Percentiles rank a stretch among this genome's conserved stretches.
Conservation (phyloP, 2,113 vertebrate genomes). For the Platichthys flesus region DNA sequence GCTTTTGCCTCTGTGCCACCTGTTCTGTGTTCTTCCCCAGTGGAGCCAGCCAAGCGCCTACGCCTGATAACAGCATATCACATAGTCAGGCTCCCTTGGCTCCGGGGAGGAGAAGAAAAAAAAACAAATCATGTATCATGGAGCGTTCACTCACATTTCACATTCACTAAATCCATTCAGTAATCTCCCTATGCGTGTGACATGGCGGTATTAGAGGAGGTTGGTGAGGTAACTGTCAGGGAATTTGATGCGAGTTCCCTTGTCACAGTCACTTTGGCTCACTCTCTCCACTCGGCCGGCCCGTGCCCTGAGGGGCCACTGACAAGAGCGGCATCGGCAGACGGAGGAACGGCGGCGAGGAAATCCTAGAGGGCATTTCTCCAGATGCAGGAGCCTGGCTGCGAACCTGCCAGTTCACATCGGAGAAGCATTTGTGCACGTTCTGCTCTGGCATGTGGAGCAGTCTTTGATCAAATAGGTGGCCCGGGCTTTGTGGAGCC, state of each 20-base stretch:
- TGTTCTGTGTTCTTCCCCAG: constrained; percentile 51
- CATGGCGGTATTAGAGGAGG: constrained; percentile 59
- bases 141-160: constrained; percentile 65
- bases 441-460: constrained; percentile 43
- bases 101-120: background rate
- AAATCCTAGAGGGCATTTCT: constrained; percentile 45
- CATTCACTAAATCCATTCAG: constrained; percentile 69
- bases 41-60: constrained; percentile 41
- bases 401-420: constrained; percentile 33
- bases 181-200: constrained; percentile 70
- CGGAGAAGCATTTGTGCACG: constrained; percentile 8
- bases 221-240: constrained; percentile 70
- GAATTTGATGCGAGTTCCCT: constrained; percentile 66
- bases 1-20: constrained; percentile 70
- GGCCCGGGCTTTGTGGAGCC: constrained; percentile 65
- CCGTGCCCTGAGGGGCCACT: constrained; percentile 56
- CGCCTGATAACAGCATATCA: constrained; percentile 51
- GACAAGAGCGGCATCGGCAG: constrained; percentile 49
- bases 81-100: constrained; percentile 37
- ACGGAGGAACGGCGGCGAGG: constrained; percentile 24
- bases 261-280: constrained; percentile 66
- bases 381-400: constrained; percentile 18
- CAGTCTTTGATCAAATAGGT: constrained; percentile 70
- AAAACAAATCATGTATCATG: constrained; percentile 33
- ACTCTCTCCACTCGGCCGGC: constrained; percentile 55